These are phyloP conservation scores for Gnathonemus echidnorhynchus DNA, from an alignment of 2,113 vertebrate species.

Conservation along the genomic window DNA sequence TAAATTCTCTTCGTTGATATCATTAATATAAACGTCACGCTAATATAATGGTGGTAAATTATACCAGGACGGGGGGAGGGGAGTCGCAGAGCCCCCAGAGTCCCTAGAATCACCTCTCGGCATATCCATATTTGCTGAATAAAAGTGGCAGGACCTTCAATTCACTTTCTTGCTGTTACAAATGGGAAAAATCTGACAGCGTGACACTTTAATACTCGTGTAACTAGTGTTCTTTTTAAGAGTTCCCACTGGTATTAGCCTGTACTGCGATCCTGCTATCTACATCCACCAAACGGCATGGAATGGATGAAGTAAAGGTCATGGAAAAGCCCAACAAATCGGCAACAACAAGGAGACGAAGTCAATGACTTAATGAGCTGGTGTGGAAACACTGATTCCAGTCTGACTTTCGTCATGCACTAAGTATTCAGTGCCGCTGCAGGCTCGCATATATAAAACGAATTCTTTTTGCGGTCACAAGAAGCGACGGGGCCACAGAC, in stretches of 20 bases:
- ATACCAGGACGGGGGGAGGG: not conserved
- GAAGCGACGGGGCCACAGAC: conserved; percentile 13
- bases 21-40: not conserved
- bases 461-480: conserved; percentile 52
- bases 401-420: conserved; percentile 49
- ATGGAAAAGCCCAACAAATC: conserved; percentile 21
- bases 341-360: conserved; percentile 44
- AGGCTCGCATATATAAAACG: conserved; percentile 58
- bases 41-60: not conserved
- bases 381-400: conserved; percentile 62
- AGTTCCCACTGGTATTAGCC: not conserved
- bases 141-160: not conserved
- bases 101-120: not conserved
- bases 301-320: conserved; percentile 9
- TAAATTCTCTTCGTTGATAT: not conserved
- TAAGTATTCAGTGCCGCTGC: conserved; percentile 50
- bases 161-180: not conserved
- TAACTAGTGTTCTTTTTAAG: not conserved
- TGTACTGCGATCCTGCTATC: not conserved
- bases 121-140: not conserved
- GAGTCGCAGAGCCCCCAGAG: not conserved
- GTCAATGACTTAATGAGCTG: conserved; percentile 49
- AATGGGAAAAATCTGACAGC: conserved; percentile 36
- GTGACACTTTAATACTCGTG: conserved; percentile 18
- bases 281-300: not conserved